These are phyloP conservation scores for Struthidea cinerea DNA, from an alignment of 2,113 vertebrate genomes.

Conservation along the genomic window DNA sequence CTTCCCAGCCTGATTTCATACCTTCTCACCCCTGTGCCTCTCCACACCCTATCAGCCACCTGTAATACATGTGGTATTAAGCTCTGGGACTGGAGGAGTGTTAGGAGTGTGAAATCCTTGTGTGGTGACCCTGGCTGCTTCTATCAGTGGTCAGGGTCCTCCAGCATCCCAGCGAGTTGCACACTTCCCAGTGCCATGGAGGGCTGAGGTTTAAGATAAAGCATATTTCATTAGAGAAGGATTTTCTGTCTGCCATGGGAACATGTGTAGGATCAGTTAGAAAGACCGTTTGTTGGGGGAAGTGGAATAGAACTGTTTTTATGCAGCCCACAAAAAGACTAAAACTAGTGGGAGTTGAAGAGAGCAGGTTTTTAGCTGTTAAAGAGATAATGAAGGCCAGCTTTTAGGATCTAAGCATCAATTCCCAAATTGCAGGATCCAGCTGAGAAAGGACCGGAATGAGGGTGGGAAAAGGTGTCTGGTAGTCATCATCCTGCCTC, in stretches of 20 bases:
- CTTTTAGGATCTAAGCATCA: slow-evolving; percentile 23
- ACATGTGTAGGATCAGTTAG: slow-evolving; percentile 1
- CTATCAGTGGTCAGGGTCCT: neutral
- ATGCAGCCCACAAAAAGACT: neutral
- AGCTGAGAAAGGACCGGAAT: neutral
- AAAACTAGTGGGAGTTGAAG: neutral
- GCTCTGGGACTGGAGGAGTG: neutral
- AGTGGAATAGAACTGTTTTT: neutral
- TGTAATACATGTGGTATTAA: neutral
- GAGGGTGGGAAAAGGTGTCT: neutral
- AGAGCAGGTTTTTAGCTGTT: neutral
- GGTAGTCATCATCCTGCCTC: neutral
- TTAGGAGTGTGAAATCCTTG: neutral
- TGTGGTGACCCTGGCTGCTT: neutral
- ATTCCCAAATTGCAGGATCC: slow-evolving; percentile 1
- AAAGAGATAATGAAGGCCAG: neutral
- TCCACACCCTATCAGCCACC: neutral
- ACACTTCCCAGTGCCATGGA: neutral
- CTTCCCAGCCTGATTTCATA: neutral
- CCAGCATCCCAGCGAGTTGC: neutral
- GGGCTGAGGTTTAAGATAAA: neutral
- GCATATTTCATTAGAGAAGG: neutral
- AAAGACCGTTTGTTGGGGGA: slow-evolving; percentile 27
- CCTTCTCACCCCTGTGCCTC: neutral
- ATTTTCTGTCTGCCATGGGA: neutral